Evolutionary conservation across 1,140 invertebrate genomes (phyloP), one percentile per base, ranked within the genome.

Genomic region (Leptinotarsa defecta): DNA sequence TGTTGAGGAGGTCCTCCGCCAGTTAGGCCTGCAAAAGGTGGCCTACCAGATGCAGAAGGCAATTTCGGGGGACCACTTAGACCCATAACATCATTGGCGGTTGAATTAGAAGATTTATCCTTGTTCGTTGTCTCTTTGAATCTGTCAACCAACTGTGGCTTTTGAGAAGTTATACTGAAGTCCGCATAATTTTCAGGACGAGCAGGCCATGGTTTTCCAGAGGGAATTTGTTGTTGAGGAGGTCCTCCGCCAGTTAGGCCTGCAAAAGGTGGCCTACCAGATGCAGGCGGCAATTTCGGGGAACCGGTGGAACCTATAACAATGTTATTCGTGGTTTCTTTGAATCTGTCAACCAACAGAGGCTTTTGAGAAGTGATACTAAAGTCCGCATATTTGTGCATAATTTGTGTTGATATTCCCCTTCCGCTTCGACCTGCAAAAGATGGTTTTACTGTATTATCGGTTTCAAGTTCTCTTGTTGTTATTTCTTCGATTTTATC

Each of bases 141-240:
- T 57, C 52, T 57, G 13, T 57, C 52, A n/a, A 57, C 52, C 3
- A 15, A 13, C n/a, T 17, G 13, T 3, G 52, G 52, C n/a, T 17
- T 57, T 57, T 57, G 13, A n/a, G 52, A 57, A 57, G 52, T 57
- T 17, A 19, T 13, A n/a, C n/a, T 57, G 1, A 57, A 57, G 15
- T 19, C 43, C 4, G 48, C 48, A 19, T 74, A 67, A 13, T 74
- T 49, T 65, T 74, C 72, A n/a, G 72, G 43, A 4, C 48, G 34
- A 22, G 76, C 72, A 62, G 76, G 76, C 73, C 72, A 77, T 27
- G 76, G 76, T 6, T 68, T 75, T 13, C 76, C 70, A 20, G 64
- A 61, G 13, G 34, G 6, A 43, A 11, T 5, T 2, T 6, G 34
- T 11, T 11, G 34, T 43, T 57, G 52, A 5, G 43, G 48, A 49